Evolutionary conservation across 2,797 vertebrate genomes (phyloP).

Genomic region (Labeo calbasu): DNA sequence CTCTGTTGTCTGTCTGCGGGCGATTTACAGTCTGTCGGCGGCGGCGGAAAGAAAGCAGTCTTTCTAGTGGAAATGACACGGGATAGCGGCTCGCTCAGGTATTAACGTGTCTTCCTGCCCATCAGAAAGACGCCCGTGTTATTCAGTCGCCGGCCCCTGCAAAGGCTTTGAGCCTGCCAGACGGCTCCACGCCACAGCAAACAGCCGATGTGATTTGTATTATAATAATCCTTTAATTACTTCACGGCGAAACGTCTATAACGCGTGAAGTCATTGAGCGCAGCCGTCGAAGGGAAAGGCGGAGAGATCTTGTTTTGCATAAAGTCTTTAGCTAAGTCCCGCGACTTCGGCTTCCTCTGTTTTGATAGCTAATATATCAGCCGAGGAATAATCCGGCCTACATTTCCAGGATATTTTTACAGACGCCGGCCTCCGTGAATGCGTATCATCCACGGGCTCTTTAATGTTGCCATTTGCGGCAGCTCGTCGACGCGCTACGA

Average conservation of each 20-base stretch:
- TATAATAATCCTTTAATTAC: slow-evolving; percentile 84
- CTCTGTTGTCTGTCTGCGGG: slow-evolving; percentile 54
- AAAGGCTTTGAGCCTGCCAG: slow-evolving; percentile 66
- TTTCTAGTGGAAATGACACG: slow-evolving; percentile 53
- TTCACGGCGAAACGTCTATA: slow-evolving; percentile 79
- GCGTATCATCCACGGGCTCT: slow-evolving; percentile 53
- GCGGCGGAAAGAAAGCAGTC: neutral
- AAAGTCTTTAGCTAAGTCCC: slow-evolving; percentile 78
- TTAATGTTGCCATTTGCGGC: slow-evolving; percentile 50
- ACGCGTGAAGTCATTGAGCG: slow-evolving; percentile 79
- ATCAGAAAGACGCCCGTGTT: slow-evolving; percentile 55
- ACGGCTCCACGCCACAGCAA: slow-evolving; percentile 73
- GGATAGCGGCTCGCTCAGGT: slow-evolving; percentile 42
- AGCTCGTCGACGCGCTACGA: slow-evolving; percentile 35
- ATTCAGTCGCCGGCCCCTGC: slow-evolving; percentile 58
- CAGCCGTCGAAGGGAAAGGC: slow-evolving; percentile 77
- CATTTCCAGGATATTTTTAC: slow-evolving; percentile 68
- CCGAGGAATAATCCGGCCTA: slow-evolving; percentile 77
- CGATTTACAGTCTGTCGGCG: slow-evolving; percentile 61
- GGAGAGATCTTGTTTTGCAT: slow-evolving; percentile 80
- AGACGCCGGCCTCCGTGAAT: slow-evolving; percentile 64
- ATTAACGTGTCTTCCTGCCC: slow-evolving; percentile 44
- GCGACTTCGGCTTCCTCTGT: slow-evolving; percentile 67
- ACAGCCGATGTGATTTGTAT: slow-evolving; percentile 74
- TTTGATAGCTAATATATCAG: slow-evolving; percentile 75